phyloP scores from a whole-genome alignment of 2,113 vertebrate genomes.

The Tauraco erythrolophus region DNA sequence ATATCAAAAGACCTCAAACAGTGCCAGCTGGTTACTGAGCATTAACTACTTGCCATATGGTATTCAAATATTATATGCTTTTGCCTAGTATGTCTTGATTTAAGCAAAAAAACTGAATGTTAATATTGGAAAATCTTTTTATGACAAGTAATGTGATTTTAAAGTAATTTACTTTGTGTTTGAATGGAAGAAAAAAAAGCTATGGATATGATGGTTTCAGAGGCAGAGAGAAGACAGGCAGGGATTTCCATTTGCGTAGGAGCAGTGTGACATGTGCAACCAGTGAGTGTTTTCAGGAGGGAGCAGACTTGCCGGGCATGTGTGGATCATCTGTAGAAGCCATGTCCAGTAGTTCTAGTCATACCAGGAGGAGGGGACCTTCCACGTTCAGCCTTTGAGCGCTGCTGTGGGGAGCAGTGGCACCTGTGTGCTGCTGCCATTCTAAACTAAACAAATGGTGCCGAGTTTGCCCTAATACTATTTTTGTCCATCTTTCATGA shows the following conservation, averaged over 20 bases:
- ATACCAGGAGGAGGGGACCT: background rate
- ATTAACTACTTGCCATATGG: background rate
- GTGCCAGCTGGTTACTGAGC: background rate
- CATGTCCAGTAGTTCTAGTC: background rate
- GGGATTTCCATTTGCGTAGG: background rate
- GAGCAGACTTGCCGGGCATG: background rate
- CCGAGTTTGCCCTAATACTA: background rate
- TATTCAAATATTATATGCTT: background rate
- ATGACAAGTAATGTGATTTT: background rate
- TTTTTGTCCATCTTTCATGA: background rate
- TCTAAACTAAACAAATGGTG: background rate
- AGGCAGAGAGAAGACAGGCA: background rate
- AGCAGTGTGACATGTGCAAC: background rate
- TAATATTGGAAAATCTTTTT: background rate
- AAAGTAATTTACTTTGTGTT: background rate
- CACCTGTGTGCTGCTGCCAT: background rate
- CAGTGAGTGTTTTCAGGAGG: background rate
- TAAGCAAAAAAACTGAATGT: background rate
- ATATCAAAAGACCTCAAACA: background rate
- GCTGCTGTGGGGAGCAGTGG: background rate
- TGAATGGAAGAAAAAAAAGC: background rate
- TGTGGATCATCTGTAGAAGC: background rate
- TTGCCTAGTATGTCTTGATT: background rate
- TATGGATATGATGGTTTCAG: background rate
- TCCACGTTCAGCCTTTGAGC: fast-evolving